Evolutionary conservation across 1,140 invertebrate genomes (phyloP).

Genomic region (Oncopodura yosiiana): DNA sequence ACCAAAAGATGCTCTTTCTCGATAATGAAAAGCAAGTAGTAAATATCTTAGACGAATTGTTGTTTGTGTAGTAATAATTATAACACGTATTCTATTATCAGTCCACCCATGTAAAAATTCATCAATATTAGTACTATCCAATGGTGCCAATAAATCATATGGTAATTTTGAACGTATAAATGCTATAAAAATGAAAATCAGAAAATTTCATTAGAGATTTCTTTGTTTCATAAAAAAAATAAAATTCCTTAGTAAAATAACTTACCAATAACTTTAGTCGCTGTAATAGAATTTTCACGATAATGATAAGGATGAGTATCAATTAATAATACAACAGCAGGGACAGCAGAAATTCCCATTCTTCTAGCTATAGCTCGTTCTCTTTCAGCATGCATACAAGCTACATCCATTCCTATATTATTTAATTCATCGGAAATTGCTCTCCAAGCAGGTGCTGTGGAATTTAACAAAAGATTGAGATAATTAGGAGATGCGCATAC

Average conservation of each 20-base stretch:
- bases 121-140: constrained; percentile 64
- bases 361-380: constrained; percentile 63
- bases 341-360: constrained; percentile 66
- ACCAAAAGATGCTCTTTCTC: constrained; percentile 81
- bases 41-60: constrained; percentile 68
- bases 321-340: constrained; percentile 67
- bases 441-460: constrained; percentile 31
- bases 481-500: too few species aligned
- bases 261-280: constrained; percentile 66
- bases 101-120: constrained; percentile 74
- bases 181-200: constrained; percentile 46
- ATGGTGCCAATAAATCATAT: constrained; percentile 58
- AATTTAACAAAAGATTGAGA: too few species aligned
- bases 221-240: background rate
- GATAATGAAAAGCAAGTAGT: constrained; percentile 74
- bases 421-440: constrained; percentile 31
- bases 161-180: constrained; percentile 76
- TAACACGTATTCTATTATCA: constrained; percentile 79
- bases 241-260: constrained; percentile 3
- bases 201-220: background rate
- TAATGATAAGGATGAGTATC: constrained; percentile 71
- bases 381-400: constrained; percentile 72
- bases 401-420: constrained; percentile 38
- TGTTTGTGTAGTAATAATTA: constrained; percentile 69
- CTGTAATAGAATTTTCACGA: constrained; percentile 61